Conservation (phyloP, 1,140 invertebrate species). For the Drosophila nebulosa region DNA sequence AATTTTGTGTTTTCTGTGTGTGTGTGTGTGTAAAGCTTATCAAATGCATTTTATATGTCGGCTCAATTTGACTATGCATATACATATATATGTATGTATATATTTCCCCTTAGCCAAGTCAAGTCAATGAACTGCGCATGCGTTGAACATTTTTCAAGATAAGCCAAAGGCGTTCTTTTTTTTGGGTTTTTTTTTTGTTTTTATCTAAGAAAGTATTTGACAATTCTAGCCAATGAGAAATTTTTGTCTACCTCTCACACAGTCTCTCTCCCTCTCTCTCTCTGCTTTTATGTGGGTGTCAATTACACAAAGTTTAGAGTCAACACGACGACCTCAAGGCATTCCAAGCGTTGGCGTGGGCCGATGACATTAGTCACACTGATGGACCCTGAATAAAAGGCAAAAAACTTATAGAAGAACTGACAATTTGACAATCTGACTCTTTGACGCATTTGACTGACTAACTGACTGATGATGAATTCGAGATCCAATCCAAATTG, state of each 20-base stretch:
- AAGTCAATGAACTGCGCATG: constrained; percentile 70
- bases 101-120: constrained; percentile 16
- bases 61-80: constrained; percentile 34
- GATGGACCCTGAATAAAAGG: constrained; percentile 36
- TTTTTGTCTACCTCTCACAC: constrained; percentile 17
- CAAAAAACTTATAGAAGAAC: constrained; percentile 17
- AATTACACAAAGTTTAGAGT: constrained; percentile 49
- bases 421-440: background rate
- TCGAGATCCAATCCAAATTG: background rate
- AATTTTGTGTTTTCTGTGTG: constrained; percentile 39
- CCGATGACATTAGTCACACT: constrained; percentile 65
- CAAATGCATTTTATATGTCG: constrained; percentile 65
- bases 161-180: constrained; percentile 44
- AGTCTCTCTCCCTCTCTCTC: constrained; percentile 12
- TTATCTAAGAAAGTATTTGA: constrained; percentile 65
- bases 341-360: constrained; percentile 55
- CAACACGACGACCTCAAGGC: constrained; percentile 26
- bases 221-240: constrained; percentile 55
- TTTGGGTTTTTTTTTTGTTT: constrained; percentile 27
- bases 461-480: background rate
- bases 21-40: constrained; percentile 50
- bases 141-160: constrained; percentile 48
- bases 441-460: too few species aligned
- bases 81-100: constrained; percentile 49
- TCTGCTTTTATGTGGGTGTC: constrained; percentile 65